Evolutionary conservation across 2,888 invertebrate species (phyloP).

Genomic region (Eurytoma californica): DNA sequence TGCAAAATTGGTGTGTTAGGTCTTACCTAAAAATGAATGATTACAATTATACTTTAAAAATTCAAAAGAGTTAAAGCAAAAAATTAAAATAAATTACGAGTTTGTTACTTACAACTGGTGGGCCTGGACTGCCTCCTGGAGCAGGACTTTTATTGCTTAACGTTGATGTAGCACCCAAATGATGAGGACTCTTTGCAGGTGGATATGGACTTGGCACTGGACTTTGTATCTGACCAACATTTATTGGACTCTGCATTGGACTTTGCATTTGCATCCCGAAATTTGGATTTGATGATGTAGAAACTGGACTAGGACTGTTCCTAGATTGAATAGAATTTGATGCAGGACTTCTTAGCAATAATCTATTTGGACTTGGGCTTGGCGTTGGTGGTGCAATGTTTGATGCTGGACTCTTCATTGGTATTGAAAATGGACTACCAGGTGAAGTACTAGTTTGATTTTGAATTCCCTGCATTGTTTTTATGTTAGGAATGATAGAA

Average conservation of each 20-base stretch:
- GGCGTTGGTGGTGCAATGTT: constrained; percentile 74
- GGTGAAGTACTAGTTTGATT: constrained; percentile 71
- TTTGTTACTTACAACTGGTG: constrained; percentile 68
- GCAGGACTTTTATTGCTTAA: constrained; percentile 72
- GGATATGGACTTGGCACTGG: constrained; percentile 74
- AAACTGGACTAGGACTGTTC: constrained; percentile 72
- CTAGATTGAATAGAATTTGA: constrained; percentile 73
- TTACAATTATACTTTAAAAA: not conserved
- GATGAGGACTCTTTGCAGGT: constrained; percentile 73
- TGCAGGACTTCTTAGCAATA: constrained; percentile 72
- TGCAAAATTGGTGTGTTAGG: constrained; percentile 72
- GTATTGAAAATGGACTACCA: constrained; percentile 73
- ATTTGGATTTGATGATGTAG: constrained; percentile 67
- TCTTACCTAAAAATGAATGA: constrained; percentile 65
- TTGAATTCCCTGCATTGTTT: constrained; percentile 72
- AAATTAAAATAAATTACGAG: constrained; percentile 27
- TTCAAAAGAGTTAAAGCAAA: not conserved
- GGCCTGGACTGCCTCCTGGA: constrained; percentile 73
- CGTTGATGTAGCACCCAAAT: constrained; percentile 65
- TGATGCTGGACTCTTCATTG: constrained; percentile 73
- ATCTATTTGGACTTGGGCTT: constrained; percentile 72
- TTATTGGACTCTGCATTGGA: constrained; percentile 74
- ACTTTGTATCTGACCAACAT: constrained; percentile 72
- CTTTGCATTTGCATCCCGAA: constrained; percentile 72
- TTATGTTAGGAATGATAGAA: constrained; percentile 63